Base-by-base conservation (phyloP, 2,888 invertebrate genomes). In the Liodrosophila aerea region DNA sequence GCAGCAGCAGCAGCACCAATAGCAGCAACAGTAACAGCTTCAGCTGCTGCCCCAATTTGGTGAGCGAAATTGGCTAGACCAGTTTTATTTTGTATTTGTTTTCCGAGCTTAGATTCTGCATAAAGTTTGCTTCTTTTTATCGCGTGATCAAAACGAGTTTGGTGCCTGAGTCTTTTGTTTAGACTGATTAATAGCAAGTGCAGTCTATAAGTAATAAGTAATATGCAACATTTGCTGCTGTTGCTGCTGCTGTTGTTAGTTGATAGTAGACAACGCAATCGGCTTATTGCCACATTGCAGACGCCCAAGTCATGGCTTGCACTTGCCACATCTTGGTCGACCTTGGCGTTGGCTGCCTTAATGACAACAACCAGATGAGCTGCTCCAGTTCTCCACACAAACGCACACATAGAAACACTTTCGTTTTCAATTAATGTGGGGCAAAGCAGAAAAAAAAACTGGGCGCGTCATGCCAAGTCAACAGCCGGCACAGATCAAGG, bases 111-210 rank as follows among this genome's bases (percentile, higher is more conserved):
- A 44, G 40, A 68, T 56, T 51, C 40, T 47, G 53, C 46, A 37
- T 15, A 33, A 30, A 13, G 30, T 33, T 41, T 22, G 5, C 12
- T 43, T 29, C 37, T 57, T 36, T 50, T n/a, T 34, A 37, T 61
- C 59, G 46, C 64, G 54, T 64, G 61, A 47, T 45, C 31, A 27
- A 41, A 84, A 52, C 77, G 49, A 77, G 86, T 81, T 86, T 72
- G 85, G 66, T 60, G 71, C 64, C 68, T 45, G 49, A 73, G 71
- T 84, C 86, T 73, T 86, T 81, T 59, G 85, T 81, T 67, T 56
- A n/a, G 5, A 1, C 9, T 13, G 18, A 64, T 68, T 57, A 44
- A 63, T 63, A 43, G 45, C 30, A 51, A 53, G 49, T 46, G 44
- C 47, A 41, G 33, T 15, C 53, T 31, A 22, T n/a, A n/a, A n/a